Evolutionary conservation across 2,888 invertebrate species (phyloP).

Genomic region (Ichneumoninae sp.): DNA sequence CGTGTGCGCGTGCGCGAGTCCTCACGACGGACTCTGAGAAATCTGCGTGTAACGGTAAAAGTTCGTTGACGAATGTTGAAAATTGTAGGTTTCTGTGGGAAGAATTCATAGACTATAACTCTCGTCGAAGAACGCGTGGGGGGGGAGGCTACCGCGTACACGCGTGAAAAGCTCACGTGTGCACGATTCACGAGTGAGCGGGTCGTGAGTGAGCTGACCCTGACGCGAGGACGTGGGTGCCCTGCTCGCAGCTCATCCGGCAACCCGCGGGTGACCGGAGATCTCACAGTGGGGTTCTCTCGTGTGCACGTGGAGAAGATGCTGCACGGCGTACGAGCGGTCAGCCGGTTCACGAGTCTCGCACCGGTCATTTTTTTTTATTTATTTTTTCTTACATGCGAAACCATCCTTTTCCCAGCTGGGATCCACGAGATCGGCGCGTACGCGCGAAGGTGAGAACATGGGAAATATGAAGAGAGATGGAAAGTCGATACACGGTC

Average conservation of each 20-base stretch:
- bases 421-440: slow-evolving; percentile 2
- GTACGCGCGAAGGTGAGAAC: slow-evolving; percentile 3
- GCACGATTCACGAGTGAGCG: slow-evolving; percentile 46
- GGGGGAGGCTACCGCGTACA: slow-evolving; percentile 39
- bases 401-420: slow-evolving; percentile 13
- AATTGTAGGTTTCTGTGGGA: slow-evolving; percentile 63
- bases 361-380: slow-evolving; percentile 22
- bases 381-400: slow-evolving; percentile 2
- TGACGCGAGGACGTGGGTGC: slow-evolving; percentile 62
- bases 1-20: slow-evolving; percentile 9
- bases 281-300: slow-evolving; percentile 49
- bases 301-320: slow-evolving; percentile 47
- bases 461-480: slow-evolving; percentile 5
- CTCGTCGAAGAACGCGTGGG: background rate
- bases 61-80: slow-evolving; percentile 63
- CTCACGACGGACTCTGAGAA: slow-evolving; percentile 50
- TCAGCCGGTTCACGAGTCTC: slow-evolving; percentile 50
- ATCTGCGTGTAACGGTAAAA: slow-evolving; percentile 58
- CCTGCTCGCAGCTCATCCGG: slow-evolving; percentile 12
- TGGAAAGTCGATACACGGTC: background rate
- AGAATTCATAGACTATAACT: slow-evolving; percentile 46
- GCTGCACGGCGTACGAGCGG: slow-evolving; percentile 41
- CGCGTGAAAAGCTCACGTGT: slow-evolving; percentile 61
- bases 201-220: slow-evolving; percentile 64
- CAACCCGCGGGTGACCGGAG: slow-evolving; percentile 44